Percentiles rank a stretch among this genome's conserved stretches.
Conservation (phyloP, 2,888 invertebrate genomes). For the Drosophila anomalata region DNA sequence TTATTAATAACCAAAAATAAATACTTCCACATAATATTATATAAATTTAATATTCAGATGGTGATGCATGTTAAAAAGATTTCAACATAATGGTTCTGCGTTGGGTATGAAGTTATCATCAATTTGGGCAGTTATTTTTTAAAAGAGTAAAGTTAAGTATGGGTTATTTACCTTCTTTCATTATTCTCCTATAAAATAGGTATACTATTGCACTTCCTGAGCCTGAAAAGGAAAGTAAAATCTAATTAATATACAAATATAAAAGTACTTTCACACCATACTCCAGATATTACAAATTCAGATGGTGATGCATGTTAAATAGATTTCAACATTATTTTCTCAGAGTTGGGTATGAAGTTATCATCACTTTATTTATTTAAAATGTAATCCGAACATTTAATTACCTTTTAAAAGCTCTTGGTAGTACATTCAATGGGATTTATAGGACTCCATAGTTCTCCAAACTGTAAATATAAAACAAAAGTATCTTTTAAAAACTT, state of each 20-base stretch:
- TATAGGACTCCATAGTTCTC: not conserved
- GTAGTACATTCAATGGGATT: not conserved
- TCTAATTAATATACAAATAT: not conserved
- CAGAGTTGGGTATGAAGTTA: conserved; percentile 56
- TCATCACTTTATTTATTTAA: conserved; percentile 50
- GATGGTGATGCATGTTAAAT: conserved; percentile 74
- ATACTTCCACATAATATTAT: too few relatives aligned
- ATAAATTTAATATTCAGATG: conserved; percentile 54
- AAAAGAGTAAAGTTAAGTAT: too few relatives aligned
- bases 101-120: conserved; percentile 65
- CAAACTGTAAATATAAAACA: not conserved
- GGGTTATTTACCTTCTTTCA: not conserved
- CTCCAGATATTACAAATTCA: conserved; percentile 33
- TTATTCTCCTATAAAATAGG: not conserved
- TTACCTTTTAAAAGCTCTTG: conserved; percentile 1
- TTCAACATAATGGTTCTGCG: conserved; percentile 55
- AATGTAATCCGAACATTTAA: not conserved
- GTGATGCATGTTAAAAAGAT: conserved; percentile 68
- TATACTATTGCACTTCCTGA: not conserved
- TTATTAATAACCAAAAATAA: not conserved
- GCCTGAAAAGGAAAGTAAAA: conserved; percentile 2
- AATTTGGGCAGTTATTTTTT: conserved; percentile 6
- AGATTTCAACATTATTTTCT: conserved; percentile 53
- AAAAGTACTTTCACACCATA: too few relatives aligned
- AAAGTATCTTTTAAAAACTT: not conserved